A percentile compares a stretch with the other conserved stretches of the same genome.
Conservation (phyloP, 2,113 vertebrate genomes). For the Cyprinodon brontotheroides region DNA sequence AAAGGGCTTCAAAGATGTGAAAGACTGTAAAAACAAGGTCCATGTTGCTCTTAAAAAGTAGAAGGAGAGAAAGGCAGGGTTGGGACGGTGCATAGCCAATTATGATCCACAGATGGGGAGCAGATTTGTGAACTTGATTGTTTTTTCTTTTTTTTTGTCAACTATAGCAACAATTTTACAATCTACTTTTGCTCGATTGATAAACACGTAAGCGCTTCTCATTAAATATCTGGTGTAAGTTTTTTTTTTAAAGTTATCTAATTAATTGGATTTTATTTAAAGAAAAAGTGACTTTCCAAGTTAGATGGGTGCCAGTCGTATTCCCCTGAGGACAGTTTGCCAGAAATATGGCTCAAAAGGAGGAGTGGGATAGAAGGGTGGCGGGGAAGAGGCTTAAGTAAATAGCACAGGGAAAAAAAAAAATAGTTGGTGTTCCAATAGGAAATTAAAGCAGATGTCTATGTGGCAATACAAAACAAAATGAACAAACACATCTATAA, state of each 20-base stretch:
- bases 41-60: neutral
- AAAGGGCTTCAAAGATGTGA: neutral
- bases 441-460: slow-evolving; percentile 49
- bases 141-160: slow-evolving; percentile 25
- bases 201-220: neutral
- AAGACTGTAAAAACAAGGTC: neutral
- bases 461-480: slow-evolving; percentile 12
- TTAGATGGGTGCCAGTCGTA: slow-evolving; percentile 42
- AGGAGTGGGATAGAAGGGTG: neutral
- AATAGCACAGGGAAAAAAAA: slow-evolving; percentile 41
- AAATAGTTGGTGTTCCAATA: slow-evolving; percentile 40
- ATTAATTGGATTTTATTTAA: slow-evolving; percentile 19
- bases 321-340: slow-evolving; percentile 52
- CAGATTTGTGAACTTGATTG: slow-evolving; percentile 44
- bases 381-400: slow-evolving; percentile 20
- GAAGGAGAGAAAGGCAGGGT: neutral
- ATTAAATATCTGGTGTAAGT: slow-evolving; percentile 11
- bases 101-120: slow-evolving; percentile 29
- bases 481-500: neutral
- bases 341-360: slow-evolving; percentile 52
- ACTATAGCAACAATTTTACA: slow-evolving; percentile 21
- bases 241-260: slow-evolving; percentile 13
- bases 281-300: slow-evolving; percentile 38
- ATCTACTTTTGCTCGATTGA: neutral
- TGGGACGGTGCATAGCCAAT: neutral